Base-by-base conservation (phyloP, 2,113 vertebrate species). In the Pedionomus torquatus region DNA sequence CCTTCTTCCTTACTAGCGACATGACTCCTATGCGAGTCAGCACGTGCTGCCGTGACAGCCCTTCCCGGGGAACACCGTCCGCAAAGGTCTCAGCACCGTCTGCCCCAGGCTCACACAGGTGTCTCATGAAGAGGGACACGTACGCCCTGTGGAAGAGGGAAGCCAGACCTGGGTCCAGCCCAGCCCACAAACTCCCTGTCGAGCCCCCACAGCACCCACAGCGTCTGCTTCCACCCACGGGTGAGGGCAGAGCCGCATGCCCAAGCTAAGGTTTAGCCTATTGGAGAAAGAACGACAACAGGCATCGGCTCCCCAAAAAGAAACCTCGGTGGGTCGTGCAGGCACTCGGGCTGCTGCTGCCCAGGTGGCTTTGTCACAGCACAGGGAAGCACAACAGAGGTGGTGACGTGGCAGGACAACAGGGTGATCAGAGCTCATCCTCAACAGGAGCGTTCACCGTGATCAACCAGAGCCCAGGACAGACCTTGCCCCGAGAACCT, bases 1-100 rank as follows among this genome's bases (percentile, higher is more conserved):
- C 99, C 99, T 99, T 99, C 98, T 99, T 99, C 97, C 99, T 98
- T 78, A 99, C 99, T 21, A 99, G 98, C 7, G 99, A 99, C 99
- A 99, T 99, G 96, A 99, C 99, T 33, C 99, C 99, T 0, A 99
- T 99, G 80, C 99, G 98, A 3, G 99, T 99, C 81, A 99, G 99
- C 94, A 99, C 99, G 2, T 99, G 99, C 97, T 99, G 99, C 28
- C 99, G 98, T 0, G 99, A 99, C 61, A 99, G 98, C 18, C 99
- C 99, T 54, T 99, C 99, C 4, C 99, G 98, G 7, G 99, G 99
- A 86, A 99, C 99, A 0, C 99, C 99, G 0, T 99, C 99, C 0
- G 99, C 99, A 33, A 99, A 99, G 76, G 99, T 99, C 86, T 99
- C 99, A 0, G 99, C 99, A 2, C 99, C 99, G 0, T 99, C 99